phyloP scores from a whole-genome alignment of 2,113 vertebrate species.

The Gnathonemus echidnorhynchus region DNA sequence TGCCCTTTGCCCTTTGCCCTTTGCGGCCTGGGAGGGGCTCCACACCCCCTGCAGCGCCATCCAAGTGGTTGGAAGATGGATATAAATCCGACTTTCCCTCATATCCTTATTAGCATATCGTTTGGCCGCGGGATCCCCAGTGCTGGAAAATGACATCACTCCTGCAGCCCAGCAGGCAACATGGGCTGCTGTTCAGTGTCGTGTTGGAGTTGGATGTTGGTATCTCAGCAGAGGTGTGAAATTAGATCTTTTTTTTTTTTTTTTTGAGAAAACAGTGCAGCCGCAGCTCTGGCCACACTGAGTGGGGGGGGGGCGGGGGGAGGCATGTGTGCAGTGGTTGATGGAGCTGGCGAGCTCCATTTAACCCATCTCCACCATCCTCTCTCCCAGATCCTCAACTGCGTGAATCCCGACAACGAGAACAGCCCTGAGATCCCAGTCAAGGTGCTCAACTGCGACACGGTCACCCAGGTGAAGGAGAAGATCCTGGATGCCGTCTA shows the following conservation, averaged over 20 bases:
- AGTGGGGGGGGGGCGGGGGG: slow-evolving; percentile 20
- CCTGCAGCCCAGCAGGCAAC: slow-evolving; percentile 56
- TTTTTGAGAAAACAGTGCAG: slow-evolving; percentile 54
- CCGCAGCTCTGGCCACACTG: slow-evolving; percentile 40
- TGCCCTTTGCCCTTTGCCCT: neutral
- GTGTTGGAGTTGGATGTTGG: slow-evolving; percentile 65
- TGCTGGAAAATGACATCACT: slow-evolving; percentile 46
- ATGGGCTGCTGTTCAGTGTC: slow-evolving; percentile 58
- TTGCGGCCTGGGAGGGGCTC: neutral
- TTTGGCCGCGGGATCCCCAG: slow-evolving; percentile 30
- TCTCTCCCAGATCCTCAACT: slow-evolving; percentile 82
- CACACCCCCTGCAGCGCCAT: too few relatives aligned
- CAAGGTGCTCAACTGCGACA: slow-evolving; percentile 95
- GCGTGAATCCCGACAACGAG: slow-evolving; percentile 95
- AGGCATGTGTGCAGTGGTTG: neutral
- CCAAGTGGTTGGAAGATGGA: neutral
- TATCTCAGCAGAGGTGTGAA: slow-evolving; percentile 68
- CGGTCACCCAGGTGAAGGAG: slow-evolving; percentile 97
- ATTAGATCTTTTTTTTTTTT: slow-evolving; percentile 49
- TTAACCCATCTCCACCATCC: neutral
- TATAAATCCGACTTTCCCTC: neutral
- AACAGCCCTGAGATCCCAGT: slow-evolving; percentile 97
- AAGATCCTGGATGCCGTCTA: slow-evolving; percentile 95
- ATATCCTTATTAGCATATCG: neutral
- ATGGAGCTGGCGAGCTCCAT: neutral